These are phyloP conservation scores for rabbit (Oryctolagus cuniculus) DNA, from an alignment of 2,113 vertebrate genomes.

Conservation along the genomic window DNA sequence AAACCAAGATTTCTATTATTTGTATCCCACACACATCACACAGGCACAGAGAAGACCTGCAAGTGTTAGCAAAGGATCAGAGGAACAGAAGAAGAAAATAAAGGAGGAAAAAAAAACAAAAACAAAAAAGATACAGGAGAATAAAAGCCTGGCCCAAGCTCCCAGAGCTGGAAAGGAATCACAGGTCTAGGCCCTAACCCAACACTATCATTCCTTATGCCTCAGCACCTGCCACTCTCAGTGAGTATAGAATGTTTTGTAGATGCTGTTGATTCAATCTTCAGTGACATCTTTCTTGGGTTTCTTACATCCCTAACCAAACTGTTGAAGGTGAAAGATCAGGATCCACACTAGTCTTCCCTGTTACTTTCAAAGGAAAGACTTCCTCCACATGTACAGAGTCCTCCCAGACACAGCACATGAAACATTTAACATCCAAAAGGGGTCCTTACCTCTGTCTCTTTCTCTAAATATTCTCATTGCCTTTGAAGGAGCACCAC, in stretches of 20 bases:
- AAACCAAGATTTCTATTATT: not conserved
- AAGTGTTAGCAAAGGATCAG: not conserved
- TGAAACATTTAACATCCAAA: not conserved
- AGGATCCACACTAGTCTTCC: not conserved
- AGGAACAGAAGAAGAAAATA: not conserved
- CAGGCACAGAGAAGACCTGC: not conserved
- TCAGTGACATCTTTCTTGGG: not conserved
- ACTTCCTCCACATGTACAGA: not conserved
- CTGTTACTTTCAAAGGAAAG: not conserved
- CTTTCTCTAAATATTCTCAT: not conserved
- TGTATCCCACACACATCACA: not conserved
- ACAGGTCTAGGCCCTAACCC: no score
- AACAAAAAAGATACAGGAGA: not conserved
- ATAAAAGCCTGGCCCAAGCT: not conserved
- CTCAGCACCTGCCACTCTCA: not conserved
- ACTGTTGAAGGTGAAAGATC: not conserved
- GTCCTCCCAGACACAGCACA: not conserved
- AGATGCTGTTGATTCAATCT: not conserved
- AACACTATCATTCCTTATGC: no score
- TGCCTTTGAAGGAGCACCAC: slow-evolving; percentile 16
- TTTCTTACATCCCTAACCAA: not conserved
- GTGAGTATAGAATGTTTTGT: not conserved
- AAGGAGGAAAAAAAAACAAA: no score
- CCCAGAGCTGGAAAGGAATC: not conserved
- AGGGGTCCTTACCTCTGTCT: not conserved